These are phyloP conservation scores for Drosophila anomalipes DNA, from an alignment of 2,888 invertebrate species.

Conservation along the genomic window DNA sequence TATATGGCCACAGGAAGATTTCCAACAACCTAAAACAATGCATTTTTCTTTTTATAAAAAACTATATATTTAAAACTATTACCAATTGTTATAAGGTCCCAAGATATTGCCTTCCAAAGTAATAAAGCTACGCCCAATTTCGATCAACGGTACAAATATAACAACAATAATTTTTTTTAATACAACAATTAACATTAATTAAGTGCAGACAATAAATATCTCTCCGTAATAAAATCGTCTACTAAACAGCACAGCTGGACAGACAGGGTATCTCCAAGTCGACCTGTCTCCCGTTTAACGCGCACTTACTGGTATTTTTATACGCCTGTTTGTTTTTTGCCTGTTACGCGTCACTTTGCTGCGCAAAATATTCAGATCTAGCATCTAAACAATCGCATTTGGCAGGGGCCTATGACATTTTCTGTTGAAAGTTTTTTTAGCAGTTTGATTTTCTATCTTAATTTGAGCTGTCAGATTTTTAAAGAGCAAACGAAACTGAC, in stretches of 20 bases:
- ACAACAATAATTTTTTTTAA: neutral
- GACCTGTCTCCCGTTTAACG: neutral
- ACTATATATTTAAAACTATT: neutral
- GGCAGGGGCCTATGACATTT: slow-evolving; percentile 8
- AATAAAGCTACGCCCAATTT: neutral
- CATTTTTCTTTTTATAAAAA: neutral
- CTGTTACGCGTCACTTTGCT: neutral
- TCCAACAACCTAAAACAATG: neutral
- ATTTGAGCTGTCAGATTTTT: slow-evolving; percentile 49
- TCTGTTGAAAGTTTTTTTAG: slow-evolving; percentile 39
- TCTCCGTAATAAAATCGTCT: neutral
- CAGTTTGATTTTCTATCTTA: slow-evolving; percentile 38
- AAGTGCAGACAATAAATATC: neutral
- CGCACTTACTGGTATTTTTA: neutral
- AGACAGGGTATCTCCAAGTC: neutral
- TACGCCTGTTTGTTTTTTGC: slow-evolving; percentile 31
- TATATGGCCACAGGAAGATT: too few relatives aligned
- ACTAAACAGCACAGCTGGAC: neutral
- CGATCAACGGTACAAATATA: neutral
- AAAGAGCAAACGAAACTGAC: neutral
- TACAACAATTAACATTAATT: neutral
- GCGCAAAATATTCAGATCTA: slow-evolving; percentile 41
- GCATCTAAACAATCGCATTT: slow-evolving; percentile 26
- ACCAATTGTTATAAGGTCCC: neutral
- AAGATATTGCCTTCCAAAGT: neutral